These are phyloP conservation scores for Acleris laterana DNA, from an alignment of 2,888 invertebrate species.

Conservation along the genomic window DNA sequence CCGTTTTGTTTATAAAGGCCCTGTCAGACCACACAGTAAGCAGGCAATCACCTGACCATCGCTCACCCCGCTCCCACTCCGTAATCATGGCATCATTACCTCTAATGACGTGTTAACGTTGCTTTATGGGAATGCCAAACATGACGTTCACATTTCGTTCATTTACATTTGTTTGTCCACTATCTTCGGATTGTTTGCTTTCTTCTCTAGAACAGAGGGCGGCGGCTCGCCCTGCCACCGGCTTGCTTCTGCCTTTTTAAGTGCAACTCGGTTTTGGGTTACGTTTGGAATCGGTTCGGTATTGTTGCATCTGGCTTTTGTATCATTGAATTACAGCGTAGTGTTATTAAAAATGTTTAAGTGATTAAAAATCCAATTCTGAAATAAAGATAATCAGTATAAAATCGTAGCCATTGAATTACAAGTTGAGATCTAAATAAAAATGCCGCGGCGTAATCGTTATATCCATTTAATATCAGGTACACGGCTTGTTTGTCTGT, in stretches of 20 bases:
- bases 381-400: no score
- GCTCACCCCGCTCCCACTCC: constrained; percentile 71
- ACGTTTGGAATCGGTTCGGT: constrained; percentile 57
- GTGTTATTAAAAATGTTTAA: no score
- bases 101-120: constrained; percentile 84
- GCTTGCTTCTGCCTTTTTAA: constrained; percentile 70
- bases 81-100: constrained; percentile 83
- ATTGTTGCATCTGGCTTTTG: constrained; percentile 42
- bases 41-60: constrained; percentile 74
- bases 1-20: constrained; percentile 72
- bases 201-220: constrained; percentile 83
- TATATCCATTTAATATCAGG: neutral
- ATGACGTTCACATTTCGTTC: constrained; percentile 84
- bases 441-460: neutral
- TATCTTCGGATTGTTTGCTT: constrained; percentile 79
- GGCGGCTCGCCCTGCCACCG: constrained; percentile 76
- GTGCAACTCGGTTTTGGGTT: constrained; percentile 71
- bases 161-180: constrained; percentile 84
- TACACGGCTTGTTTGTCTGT: neutral
- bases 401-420: neutral
- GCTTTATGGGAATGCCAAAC: constrained; percentile 85
- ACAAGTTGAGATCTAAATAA: neutral
- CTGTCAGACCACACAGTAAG: constrained; percentile 76
- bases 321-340: constrained; percentile 12
- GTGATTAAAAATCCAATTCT: no score